Evolutionary conservation across 2,797 vertebrate genomes (phyloP), one percentile per base, ranked within the genome.

Genomic region (Danio aesculapii): DNA sequence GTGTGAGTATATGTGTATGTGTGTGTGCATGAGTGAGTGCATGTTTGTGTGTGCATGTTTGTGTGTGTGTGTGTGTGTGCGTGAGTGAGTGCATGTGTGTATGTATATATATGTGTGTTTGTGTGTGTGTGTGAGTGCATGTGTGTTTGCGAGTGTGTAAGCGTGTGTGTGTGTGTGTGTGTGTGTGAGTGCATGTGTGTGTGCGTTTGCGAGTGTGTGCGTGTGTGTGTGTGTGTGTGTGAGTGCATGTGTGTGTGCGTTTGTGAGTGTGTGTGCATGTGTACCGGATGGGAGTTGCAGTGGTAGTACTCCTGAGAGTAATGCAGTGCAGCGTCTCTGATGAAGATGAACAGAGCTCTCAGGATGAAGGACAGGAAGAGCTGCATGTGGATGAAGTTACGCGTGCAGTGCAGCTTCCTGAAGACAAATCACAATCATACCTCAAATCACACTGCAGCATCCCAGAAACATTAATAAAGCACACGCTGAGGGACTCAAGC

Each of bases 311-410:
- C 95, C 1, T 96, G 95, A 0, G 94, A 91, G 8, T 93, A 93
- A 85, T 96, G 97, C 6, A 99, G 93, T 58, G 96, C 90, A 0
- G 92, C 91, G 30, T 99, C 97, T 87, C 95, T 95, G 91, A 98
- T 93, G 91, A 99, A 98, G 92, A 95, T 97, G 87, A 96, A 98
- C 16, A 94, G 85, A 59, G 95, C 96, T 0, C 96, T 92, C 83
- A 99, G 90, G 90, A 98, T 98, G 91, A 98, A 99, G 0, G 97
- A 99, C 17, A 93, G 81, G 61, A 99, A 99, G 75, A 99, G 94
- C 87, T 99, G 97, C 93, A 98, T 97, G 89, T 99, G 98, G 85
- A 99, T 97, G 87, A 96, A 96, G 91, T 98, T 99, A 85, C 97
- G 95, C 0, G 96, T 97, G 17, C 97, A 99, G 88, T 92, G 96